Conservation (phyloP, 2,888 invertebrate genomes). For the Cosmia pyralina region DNA sequence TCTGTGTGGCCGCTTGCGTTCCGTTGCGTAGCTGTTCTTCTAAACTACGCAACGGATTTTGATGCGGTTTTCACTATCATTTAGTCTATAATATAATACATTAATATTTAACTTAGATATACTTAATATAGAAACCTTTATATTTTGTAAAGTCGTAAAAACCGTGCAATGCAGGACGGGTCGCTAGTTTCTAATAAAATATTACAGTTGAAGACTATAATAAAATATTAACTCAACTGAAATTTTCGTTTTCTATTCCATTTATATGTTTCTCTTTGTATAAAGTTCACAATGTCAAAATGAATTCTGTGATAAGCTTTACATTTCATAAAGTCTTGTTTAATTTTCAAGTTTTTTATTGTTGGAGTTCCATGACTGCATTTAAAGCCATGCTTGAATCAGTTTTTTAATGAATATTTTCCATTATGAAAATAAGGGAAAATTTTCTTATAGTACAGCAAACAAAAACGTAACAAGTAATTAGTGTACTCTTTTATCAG, state of each 20-base stretch:
- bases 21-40: too few species aligned
- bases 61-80: too few species aligned
- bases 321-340: slow-evolving; percentile 31
- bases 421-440: slow-evolving; percentile 18
- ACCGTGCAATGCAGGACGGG: too few species aligned
- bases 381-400: slow-evolving; percentile 74
- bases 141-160: too few species aligned
- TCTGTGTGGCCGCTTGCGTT: too few species aligned
- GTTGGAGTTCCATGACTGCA: slow-evolving; percentile 37
- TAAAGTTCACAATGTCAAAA: slow-evolving; percentile 28
- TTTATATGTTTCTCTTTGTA: not conserved
- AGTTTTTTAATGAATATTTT: slow-evolving; percentile 37
- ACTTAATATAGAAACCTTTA: too few species aligned
- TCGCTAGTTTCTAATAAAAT: not conserved
- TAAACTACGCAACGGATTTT: too few species aligned
- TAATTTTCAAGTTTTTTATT: slow-evolving; percentile 1
- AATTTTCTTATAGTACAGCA: slow-evolving; percentile 36
- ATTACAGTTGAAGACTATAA: not conserved
- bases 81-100: too few species aligned
- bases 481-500: slow-evolving; percentile 29
- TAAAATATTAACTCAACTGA: not conserved
- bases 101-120: too few species aligned
- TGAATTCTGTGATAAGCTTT: slow-evolving; percentile 29
- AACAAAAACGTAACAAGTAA: slow-evolving; percentile 43
- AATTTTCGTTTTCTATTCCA: not conserved